Evolutionary conservation across 1,140 invertebrate genomes (phyloP).

Genomic region (Drosophila bocqueti): DNA sequence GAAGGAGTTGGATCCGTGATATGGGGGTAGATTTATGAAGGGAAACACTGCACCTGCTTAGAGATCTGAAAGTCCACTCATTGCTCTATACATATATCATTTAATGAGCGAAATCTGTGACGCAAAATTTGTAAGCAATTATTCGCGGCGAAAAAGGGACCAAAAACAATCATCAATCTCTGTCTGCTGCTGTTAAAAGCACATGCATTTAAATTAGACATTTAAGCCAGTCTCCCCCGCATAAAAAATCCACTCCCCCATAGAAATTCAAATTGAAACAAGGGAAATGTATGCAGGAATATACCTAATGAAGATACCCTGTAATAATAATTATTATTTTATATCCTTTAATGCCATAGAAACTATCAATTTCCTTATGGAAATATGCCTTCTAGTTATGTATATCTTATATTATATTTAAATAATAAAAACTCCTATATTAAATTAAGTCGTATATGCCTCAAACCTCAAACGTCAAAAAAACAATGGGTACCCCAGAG

Average conservation of each 20-base stretch:
- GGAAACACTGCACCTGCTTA: conserved; percentile 70
- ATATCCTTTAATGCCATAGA: rapidly evolving
- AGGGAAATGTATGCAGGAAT: too few species aligned
- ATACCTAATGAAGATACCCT: background rate
- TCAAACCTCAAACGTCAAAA: background rate
- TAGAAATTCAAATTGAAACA: conserved; percentile 10
- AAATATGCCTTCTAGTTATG: background rate
- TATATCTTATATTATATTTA: background rate
- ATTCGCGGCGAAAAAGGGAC: conserved; percentile 37
- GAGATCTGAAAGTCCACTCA: background rate
- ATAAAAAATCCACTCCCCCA: conserved; percentile 14
- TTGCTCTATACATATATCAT: conserved; percentile 11
- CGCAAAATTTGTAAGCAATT: conserved; percentile 70
- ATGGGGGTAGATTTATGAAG: conserved; percentile 55
- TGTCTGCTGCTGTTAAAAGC: conserved; percentile 81
- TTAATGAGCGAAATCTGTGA: conserved; percentile 66
- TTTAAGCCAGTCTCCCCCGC: conserved; percentile 64
- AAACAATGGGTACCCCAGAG: background rate
- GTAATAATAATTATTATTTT: too few species aligned
- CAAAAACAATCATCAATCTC: conserved; percentile 80
- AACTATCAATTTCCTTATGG: too few species aligned
- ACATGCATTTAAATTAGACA: conserved; percentile 85
- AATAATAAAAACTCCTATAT: background rate
- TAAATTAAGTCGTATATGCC: background rate
- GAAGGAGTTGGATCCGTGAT: conserved; percentile 57